A percentile compares a stretch with the other conserved stretches of the same genome.
Conservation (phyloP, 2,113 vertebrate species). For the Cyphomyrus plagiostoma region DNA sequence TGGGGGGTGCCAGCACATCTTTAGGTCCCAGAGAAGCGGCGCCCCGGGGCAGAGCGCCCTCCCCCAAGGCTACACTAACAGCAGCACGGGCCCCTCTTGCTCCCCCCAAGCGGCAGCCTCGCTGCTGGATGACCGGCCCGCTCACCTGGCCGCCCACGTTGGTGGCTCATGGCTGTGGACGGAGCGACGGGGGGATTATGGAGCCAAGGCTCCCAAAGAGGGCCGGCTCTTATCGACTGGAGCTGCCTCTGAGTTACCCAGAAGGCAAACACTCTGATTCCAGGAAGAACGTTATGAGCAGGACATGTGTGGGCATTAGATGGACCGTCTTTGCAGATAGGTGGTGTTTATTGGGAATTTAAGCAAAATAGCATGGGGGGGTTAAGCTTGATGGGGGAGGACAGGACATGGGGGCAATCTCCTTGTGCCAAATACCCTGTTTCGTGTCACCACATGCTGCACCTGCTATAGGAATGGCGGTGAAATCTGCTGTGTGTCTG, state of each 20-base stretch:
- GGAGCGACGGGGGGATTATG: constrained; percentile 49
- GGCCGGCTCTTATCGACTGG: constrained; percentile 42
- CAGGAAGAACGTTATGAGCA: constrained; percentile 56
- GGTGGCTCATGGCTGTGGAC: constrained; percentile 37
- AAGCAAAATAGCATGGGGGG: constrained; percentile 39
- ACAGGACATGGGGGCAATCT: no score
- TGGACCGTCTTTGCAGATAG: constrained; percentile 53
- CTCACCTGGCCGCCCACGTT: constrained; percentile 23
- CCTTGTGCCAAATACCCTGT: not conserved
- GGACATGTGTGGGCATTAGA: constrained; percentile 52
- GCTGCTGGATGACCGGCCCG: not conserved
- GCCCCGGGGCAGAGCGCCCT: not conserved
- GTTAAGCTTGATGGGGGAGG: constrained; percentile 43
- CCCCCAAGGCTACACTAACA: not conserved
- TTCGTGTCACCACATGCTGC: not conserved
- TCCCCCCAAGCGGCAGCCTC: not conserved
- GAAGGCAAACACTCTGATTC: constrained; percentile 43
- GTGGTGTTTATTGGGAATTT: constrained; percentile 53
- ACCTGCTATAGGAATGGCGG: not conserved
- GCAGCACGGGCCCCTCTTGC: not conserved
- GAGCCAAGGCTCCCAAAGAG: constrained; percentile 27
- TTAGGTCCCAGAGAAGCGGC: not conserved
- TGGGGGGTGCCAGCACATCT: not conserved
- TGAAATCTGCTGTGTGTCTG: not conserved
- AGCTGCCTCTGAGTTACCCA: constrained; percentile 54